Evolutionary conservation across 2,113 vertebrate species (phyloP).

Genomic region (Cyphomyrus plagiostoma): DNA sequence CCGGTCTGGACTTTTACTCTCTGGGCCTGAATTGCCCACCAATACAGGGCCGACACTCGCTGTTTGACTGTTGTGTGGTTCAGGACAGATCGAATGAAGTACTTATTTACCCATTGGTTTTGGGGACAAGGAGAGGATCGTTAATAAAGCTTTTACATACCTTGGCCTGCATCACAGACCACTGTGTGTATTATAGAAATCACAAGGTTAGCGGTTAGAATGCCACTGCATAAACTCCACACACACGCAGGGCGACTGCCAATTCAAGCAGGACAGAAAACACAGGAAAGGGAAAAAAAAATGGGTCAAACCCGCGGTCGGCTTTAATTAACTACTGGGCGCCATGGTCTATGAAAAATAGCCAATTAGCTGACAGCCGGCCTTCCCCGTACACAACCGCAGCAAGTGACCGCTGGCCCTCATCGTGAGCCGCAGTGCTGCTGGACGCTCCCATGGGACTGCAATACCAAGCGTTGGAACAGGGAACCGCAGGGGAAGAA

Average conservation of each 20-base stretch:
- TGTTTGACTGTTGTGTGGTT: background rate
- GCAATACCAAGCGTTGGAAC: background rate
- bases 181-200: constrained; percentile 17
- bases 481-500: background rate
- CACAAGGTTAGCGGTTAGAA: constrained; percentile 22
- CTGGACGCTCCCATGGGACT: background rate
- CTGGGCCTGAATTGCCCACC: background rate
- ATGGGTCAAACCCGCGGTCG: constrained; percentile 18
- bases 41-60: no score
- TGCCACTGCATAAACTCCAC: constrained; percentile 20
- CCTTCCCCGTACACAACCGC: constrained; percentile 17
- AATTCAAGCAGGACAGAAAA: constrained; percentile 25
- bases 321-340: constrained; percentile 25
- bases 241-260: background rate
- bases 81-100: background rate
- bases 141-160: constrained; percentile 24
- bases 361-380: constrained; percentile 20
- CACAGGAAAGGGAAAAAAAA: constrained; percentile 8
- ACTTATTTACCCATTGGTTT: background rate
- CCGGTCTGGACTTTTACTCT: background rate
- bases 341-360: constrained; percentile 28
- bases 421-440: background rate
- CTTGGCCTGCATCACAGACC: constrained; percentile 5
- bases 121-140: background rate
- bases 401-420: constrained; percentile 20